phyloP scores from a whole-genome alignment of 2,113 vertebrate genomes.

The Bos javanicus region DNA sequence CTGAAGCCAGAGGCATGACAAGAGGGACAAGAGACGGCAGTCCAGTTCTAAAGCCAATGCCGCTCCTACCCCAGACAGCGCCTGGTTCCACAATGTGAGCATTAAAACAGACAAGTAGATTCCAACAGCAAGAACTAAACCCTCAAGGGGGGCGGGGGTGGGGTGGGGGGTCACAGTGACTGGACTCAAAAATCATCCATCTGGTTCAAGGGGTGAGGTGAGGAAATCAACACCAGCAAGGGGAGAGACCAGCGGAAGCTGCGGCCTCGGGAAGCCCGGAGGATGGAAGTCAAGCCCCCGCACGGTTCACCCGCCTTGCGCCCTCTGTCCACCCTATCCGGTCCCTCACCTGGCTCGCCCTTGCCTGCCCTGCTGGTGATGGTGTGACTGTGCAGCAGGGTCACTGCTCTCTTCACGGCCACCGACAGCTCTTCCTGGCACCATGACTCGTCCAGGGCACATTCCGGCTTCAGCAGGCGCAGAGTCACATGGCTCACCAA shows the following conservation, averaged over 20 bases:
- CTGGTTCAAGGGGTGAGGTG: not conserved
- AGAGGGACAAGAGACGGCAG: not conserved
- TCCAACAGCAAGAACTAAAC: not conserved
- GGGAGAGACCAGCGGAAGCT: not conserved
- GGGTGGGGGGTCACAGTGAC: not conserved
- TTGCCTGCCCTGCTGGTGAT: slow-evolving; percentile 85
- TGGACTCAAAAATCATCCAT: not conserved
- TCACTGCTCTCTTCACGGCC: slow-evolving; percentile 88
- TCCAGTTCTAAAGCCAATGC: not conserved
- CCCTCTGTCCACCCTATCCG: not conserved
- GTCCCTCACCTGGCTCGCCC: slow-evolving; percentile 78
- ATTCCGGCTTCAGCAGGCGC: slow-evolving; percentile 94
- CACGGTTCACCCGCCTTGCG: fast-evolving
- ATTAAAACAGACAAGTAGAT: not conserved
- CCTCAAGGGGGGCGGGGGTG: fast-evolving
- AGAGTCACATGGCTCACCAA: slow-evolving; percentile 94
- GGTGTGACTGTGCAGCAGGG: slow-evolving; percentile 88
- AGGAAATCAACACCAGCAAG: not conserved
- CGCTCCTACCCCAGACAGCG: not conserved
- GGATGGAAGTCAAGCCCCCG: not conserved
- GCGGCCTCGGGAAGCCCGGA: not conserved
- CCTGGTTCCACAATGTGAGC: not conserved
- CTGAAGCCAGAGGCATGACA: not conserved
- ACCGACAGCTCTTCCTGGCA: slow-evolving; percentile 90
- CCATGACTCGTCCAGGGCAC: slow-evolving; percentile 92